Percentiles rank a stretch among this genome's conserved stretches.
phyloP scores from a whole-genome alignment of 1,140 invertebrate genomes.

The Sesamia nonagrioides region DNA sequence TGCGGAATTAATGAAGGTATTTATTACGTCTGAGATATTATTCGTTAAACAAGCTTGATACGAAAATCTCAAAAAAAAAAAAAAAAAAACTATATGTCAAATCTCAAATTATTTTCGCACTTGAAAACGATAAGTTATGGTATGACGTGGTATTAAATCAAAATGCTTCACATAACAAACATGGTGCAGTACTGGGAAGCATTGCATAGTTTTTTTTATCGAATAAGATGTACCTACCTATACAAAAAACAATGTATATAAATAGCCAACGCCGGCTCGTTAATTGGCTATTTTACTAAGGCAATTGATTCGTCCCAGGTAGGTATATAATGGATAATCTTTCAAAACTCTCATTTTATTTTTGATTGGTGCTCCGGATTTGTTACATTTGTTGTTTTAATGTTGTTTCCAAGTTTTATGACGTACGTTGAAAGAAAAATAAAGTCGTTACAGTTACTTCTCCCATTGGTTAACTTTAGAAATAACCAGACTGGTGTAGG shows the following conservation, averaged over 20 bases:
- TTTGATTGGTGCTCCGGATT: not conserved
- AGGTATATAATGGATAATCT: not conserved
- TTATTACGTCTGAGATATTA: too few relatives aligned
- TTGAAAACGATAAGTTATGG: too few relatives aligned
- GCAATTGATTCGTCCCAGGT: not conserved
- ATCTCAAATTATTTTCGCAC: too few relatives aligned
- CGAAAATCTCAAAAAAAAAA: too few relatives aligned
- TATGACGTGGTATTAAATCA: too few relatives aligned
- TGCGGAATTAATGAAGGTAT: not conserved
- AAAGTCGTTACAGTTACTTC: not conserved
- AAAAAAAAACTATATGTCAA: too few relatives aligned
- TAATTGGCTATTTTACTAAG: not conserved
- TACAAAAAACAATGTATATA: too few relatives aligned
- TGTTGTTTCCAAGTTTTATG: not conserved
- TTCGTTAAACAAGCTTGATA: too few relatives aligned
- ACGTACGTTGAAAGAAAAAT: not conserved
- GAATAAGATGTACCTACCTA: too few relatives aligned
- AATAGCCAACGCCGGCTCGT: not conserved
- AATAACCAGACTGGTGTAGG: not conserved
- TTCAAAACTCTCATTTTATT: slow-evolving; percentile 4
- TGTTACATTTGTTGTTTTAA: not conserved
- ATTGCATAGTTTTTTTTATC: too few relatives aligned
- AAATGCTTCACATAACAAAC: too few relatives aligned
- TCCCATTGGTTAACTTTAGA: not conserved
- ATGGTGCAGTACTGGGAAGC: too few relatives aligned